phyloP scores from a whole-genome alignment of 1,140 invertebrate species.

The Geopemphigus sp. region DNA sequence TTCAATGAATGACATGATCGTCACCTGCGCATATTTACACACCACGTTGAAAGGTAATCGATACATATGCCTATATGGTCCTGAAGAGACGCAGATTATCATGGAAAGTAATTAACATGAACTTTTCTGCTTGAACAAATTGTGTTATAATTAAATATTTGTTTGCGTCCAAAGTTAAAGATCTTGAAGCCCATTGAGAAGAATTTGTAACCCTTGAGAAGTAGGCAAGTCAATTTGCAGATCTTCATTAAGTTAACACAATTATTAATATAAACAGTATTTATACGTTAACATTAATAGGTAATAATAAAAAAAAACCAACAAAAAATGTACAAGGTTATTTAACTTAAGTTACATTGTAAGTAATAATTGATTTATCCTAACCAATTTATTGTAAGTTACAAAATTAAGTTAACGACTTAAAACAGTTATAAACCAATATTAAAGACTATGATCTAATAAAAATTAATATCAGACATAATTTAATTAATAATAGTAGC shows the following conservation, averaged over 20 bases:
- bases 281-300: slow-evolving; percentile 25
- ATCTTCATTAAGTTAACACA: slow-evolving; percentile 47
- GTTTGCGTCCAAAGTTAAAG: slow-evolving; percentile 39
- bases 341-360: slow-evolving; percentile 38
- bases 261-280: slow-evolving; percentile 27
- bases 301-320: slow-evolving; percentile 28
- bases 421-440: slow-evolving; percentile 26
- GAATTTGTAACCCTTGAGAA: slow-evolving; percentile 47
- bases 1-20: slow-evolving; percentile 47
- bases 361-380: slow-evolving; percentile 20
- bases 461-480: slow-evolving; percentile 27
- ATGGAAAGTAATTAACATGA: slow-evolving; percentile 44
- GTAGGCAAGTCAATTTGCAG: slow-evolving; percentile 40
- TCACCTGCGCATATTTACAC: slow-evolving; percentile 49
- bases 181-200: slow-evolving; percentile 48
- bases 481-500: slow-evolving; percentile 35
- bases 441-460: slow-evolving; percentile 18
- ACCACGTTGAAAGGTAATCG: slow-evolving; percentile 49
- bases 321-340: slow-evolving; percentile 25
- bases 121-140: slow-evolving; percentile 38
- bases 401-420: slow-evolving; percentile 42
- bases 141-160: slow-evolving; percentile 43
- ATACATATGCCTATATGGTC: slow-evolving; percentile 48
- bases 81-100: slow-evolving; percentile 49
- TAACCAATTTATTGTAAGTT: slow-evolving; percentile 30